A percentile compares a stretch with the other conserved stretches of the same genome.
Evolutionary conservation across 2,797 vertebrate genomes (phyloP).

Genomic region (Enteromius anoplus): DNA sequence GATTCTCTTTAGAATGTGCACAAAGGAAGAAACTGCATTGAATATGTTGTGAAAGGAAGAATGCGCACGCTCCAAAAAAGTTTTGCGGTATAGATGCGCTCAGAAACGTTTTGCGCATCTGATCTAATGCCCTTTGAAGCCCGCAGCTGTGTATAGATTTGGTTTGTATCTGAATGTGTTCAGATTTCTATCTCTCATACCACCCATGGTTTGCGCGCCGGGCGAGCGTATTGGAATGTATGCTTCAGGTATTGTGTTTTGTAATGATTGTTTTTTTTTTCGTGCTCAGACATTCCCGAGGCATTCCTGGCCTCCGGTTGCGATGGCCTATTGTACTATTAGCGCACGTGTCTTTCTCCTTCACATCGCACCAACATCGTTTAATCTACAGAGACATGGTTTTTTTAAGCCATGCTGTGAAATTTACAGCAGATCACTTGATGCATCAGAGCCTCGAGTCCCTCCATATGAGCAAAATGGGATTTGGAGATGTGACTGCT

Average conservation of each 20-base stretch:
- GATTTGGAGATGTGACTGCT: constrained; percentile 58
- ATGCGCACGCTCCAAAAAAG: background rate
- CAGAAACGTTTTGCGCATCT: background rate
- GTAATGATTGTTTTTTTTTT: constrained; percentile 13
- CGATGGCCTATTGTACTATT: constrained; percentile 36
- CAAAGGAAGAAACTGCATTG: constrained; percentile 50
- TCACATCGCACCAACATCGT: constrained; percentile 12
- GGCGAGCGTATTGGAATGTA: background rate
- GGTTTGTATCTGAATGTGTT: constrained; percentile 18
- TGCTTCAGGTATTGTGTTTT: constrained; percentile 32
- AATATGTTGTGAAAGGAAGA: constrained; percentile 38
- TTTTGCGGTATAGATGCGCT: background rate
- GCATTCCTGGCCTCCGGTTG: constrained; percentile 25
- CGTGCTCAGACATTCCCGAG: constrained; percentile 8
- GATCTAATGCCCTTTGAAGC: constrained; percentile 27
- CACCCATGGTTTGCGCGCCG: constrained; percentile 16
- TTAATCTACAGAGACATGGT: constrained; percentile 37
- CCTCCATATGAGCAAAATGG: constrained; percentile 44
- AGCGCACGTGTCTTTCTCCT: background rate
- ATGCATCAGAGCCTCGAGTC: constrained; percentile 46
- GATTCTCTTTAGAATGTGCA: constrained; percentile 59
- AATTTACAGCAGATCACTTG: constrained; percentile 50
- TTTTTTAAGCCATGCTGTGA: constrained; percentile 42
- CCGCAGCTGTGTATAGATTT: constrained; percentile 21
- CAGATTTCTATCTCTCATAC: constrained; percentile 21